Evolutionary conservation across 2,888 invertebrate species (phyloP), one percentile per base, ranked within the genome.

Genomic region (Orchesella flavescens): DNA sequence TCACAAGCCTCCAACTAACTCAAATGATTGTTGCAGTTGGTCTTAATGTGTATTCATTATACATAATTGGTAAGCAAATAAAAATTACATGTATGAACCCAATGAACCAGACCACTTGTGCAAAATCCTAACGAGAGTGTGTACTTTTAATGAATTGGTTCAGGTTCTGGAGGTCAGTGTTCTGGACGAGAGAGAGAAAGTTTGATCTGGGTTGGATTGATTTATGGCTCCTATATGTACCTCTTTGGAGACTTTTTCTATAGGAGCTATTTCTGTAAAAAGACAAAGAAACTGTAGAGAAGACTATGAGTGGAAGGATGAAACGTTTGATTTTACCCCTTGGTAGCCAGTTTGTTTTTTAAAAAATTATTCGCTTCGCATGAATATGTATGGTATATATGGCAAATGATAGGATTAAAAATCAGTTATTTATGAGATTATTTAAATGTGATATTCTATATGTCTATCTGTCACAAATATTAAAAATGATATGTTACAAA

Each of bases 21-120:
- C 98, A 98, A 92, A 98, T 98, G 97, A 92, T 97, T 69, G 93
- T 97, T 86, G 98, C 98, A 17, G 95, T 96, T 91, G 93, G 93
- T 66, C 94, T 98, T 89, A 97, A 97, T 91, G 91, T 96, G 84
- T 96, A 95, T 94, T 95, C 96, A 1, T 94, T 94, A 90, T 94
- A 95, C 90, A 49, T 79, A 17, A 15, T 79, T 15, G 65, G 66
- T 84, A 68, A 49, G 34, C 3, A 34, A 34, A 34, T 34, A 2
- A 34, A 34, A 34, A 34, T 4, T 7, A 34, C 2, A 7, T 4
- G 3, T 34, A 34, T 34, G 34, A 34, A 7, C 34, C n/a, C n/a
- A n/a, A 34, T 34, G 34, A 2, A 34, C 34, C 7, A n/a, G n/a
- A n/a, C n/a, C n/a, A n/a, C n/a, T n/a, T n/a, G n/a, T n/a, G n/a